Percentiles rank a stretch among this genome's conserved stretches.
phyloP scores from a whole-genome alignment of 2,888 invertebrate species.

The Escarpia spicata region DNA sequence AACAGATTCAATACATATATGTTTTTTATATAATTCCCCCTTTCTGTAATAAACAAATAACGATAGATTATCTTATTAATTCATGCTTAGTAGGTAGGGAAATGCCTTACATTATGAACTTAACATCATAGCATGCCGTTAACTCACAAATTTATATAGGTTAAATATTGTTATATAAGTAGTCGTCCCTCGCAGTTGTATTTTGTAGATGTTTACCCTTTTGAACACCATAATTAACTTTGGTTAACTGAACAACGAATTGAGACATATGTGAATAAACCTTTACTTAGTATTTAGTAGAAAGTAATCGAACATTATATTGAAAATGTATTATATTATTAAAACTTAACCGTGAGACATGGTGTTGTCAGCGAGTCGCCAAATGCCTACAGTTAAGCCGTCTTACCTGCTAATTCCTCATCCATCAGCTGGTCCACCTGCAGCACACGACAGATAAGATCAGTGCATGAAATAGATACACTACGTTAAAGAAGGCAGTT shows the following conservation, averaged over 20 bases:
- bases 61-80: too few relatives aligned
- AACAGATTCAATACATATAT: too few relatives aligned
- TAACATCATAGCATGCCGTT: neutral
- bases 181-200: neutral
- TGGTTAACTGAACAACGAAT: neutral
- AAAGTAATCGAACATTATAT: neutral
- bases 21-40: too few relatives aligned
- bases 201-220: neutral
- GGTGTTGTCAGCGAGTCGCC: neutral
- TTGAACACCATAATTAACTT: neutral
- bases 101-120: neutral
- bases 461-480: neutral
- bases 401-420: conserved; percentile 3
- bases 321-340: neutral
- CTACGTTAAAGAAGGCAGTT: neutral
- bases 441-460: neutral
- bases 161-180: neutral
- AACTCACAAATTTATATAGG: neutral
- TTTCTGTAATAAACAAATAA: too few relatives aligned
- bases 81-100: neutral
- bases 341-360: too few relatives aligned
- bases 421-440: neutral
- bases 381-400: neutral
- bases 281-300: neutral
- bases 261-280: neutral